phyloP scores from a whole-genome alignment of 2,888 invertebrate genomes.

The Neuroscelio doddi region DNA sequence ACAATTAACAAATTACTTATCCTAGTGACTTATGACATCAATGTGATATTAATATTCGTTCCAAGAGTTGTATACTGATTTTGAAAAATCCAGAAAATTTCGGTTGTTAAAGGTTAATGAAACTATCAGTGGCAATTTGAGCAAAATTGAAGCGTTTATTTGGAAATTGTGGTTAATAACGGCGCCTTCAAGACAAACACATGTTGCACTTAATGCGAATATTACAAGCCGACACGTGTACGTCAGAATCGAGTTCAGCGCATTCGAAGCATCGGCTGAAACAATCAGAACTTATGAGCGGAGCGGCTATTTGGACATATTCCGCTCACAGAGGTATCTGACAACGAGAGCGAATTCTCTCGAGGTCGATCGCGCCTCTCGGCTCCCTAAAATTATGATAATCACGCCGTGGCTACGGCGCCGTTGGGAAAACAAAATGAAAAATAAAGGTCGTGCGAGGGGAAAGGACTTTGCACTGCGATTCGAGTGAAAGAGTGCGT shows the following conservation, averaged over 20 bases:
- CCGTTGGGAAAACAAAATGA: slow-evolving; percentile 37
- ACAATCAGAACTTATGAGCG: slow-evolving; percentile 50
- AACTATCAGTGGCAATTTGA: slow-evolving; percentile 5
- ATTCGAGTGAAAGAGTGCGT: slow-evolving; percentile 15
- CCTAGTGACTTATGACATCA: too few relatives aligned
- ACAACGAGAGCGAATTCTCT: slow-evolving; percentile 48
- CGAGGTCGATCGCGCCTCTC: slow-evolving; percentile 52
- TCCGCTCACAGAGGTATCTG: slow-evolving; percentile 48
- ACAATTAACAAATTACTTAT: too few relatives aligned
- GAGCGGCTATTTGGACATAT: slow-evolving; percentile 48
- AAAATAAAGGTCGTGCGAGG: slow-evolving; percentile 29
- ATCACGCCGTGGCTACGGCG: slow-evolving; percentile 40
- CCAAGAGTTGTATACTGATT: slow-evolving; percentile 11
- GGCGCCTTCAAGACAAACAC: slow-evolving; percentile 16
- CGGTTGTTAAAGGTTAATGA: slow-evolving; percentile 6
- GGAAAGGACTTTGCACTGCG: slow-evolving; percentile 34
- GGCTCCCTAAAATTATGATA: slow-evolving; percentile 51
- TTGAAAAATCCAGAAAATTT: slow-evolving; percentile 1
- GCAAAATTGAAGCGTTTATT: slow-evolving; percentile 13
- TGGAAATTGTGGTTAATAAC: slow-evolving; percentile 19
- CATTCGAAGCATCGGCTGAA: slow-evolving; percentile 35
- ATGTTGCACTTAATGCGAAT: slow-evolving; percentile 13
- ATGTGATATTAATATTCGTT: too few relatives aligned
- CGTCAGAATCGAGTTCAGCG: slow-evolving; percentile 10
- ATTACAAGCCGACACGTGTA: slow-evolving; percentile 3